A percentile compares a stretch with the other conserved stretches of the same genome.
These are phyloP conservation scores for Conger conger DNA, from an alignment of 2,113 vertebrate genomes.

Conservation along the genomic window DNA sequence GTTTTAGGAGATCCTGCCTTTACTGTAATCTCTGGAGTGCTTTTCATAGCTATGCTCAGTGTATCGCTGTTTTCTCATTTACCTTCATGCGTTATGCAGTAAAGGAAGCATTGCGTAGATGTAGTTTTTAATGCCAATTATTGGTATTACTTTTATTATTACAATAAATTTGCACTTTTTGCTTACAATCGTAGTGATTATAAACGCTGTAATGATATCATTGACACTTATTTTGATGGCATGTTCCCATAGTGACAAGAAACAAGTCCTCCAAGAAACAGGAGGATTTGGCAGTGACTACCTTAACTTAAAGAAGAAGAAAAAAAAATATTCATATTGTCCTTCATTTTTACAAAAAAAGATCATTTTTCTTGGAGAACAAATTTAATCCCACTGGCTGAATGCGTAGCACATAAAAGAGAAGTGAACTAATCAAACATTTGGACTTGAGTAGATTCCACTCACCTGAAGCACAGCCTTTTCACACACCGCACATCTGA, in stretches of 20 bases:
- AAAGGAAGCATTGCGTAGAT: background rate
- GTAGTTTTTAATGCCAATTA: background rate
- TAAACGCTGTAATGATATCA: background rate
- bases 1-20: too few relatives aligned
- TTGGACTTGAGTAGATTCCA: background rate
- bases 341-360: slow-evolving; percentile 1
- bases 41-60: too few relatives aligned
- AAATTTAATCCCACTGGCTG: background rate
- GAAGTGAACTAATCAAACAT: background rate
- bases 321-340: background rate
- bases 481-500: background rate
- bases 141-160: background rate
- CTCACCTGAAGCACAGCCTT: background rate
- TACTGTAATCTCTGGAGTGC: too few relatives aligned
- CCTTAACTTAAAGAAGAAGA: background rate
- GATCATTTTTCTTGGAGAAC: background rate
- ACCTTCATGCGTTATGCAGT: background rate
- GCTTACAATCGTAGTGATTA: background rate
- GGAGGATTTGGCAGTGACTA: background rate
- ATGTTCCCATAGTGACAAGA: background rate
- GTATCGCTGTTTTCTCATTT: too few relatives aligned
- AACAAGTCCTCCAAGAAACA: background rate
- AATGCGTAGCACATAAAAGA: background rate
- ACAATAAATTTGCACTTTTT: background rate
- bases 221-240: background rate